phyloP scores from a whole-genome alignment of 2,113 vertebrate genomes.

The Phasianus colchicus region DNA sequence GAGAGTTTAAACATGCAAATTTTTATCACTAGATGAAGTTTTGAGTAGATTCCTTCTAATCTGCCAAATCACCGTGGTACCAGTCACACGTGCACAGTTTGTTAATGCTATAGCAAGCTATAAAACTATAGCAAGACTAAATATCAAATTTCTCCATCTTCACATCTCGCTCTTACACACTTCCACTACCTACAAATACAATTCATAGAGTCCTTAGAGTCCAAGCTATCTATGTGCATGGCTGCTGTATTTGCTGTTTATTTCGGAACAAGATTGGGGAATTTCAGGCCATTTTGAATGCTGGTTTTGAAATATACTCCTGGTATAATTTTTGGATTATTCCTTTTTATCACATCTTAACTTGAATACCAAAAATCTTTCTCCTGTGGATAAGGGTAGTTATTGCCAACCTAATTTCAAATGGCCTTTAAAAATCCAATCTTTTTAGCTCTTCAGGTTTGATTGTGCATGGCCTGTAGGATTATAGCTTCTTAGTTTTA shows the following conservation, averaged over 20 bases:
- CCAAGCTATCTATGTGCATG: neutral
- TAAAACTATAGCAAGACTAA: constrained; percentile 11
- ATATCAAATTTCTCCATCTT: constrained; percentile 20
- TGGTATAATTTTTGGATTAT: constrained; percentile 41
- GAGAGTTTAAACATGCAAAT: constrained; percentile 26
- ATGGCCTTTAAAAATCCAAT: constrained; percentile 49
- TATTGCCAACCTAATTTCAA: constrained; percentile 55
- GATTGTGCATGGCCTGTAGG: constrained; percentile 36
- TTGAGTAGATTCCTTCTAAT: neutral
- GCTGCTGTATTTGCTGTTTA: constrained; percentile 21
- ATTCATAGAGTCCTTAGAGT: neutral
- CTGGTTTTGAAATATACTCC: neutral
- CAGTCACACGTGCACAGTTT: constrained; percentile 49
- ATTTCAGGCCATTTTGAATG: constrained; percentile 11
- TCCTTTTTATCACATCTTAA: constrained; percentile 56
- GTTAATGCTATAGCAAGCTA: neutral
- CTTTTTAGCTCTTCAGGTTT: constrained; percentile 56
- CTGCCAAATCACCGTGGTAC: constrained; percentile 31
- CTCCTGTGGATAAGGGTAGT: neutral
- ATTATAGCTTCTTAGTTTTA: constrained; percentile 66
- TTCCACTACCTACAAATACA: neutral
- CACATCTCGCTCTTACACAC: neutral
- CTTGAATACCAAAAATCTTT: constrained; percentile 29
- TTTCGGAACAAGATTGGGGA: neutral
- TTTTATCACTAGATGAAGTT: constrained; percentile 20